Evolutionary conservation across 2,797 vertebrate species (phyloP).

Genomic region (Acrossocheilus wenchowensis): DNA sequence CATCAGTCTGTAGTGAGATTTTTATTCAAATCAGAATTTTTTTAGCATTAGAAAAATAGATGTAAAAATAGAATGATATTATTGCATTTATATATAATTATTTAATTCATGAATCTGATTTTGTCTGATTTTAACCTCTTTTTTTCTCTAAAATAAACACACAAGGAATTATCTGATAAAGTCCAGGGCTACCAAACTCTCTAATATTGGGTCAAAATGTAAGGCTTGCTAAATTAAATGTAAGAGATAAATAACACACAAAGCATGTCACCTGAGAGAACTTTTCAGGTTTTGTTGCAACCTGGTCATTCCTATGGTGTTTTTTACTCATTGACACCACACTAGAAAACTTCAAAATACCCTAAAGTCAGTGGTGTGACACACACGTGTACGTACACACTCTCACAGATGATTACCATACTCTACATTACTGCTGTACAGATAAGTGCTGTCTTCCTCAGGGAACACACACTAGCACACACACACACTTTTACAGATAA

Average conservation of each 20-base stretch:
- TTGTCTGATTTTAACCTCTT: not conserved
- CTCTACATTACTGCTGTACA: slow-evolving; percentile 74
- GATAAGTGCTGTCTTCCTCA: slow-evolving; percentile 73
- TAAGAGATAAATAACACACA: not conserved
- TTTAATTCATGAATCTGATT: not conserved
- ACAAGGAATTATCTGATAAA: not conserved
- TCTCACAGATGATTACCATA: slow-evolving; percentile 71
- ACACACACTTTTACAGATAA: slow-evolving; percentile 68
- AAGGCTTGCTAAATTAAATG: not conserved
- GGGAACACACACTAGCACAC: slow-evolving; percentile 58
- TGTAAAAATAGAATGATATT: not conserved
- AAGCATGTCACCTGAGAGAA: not conserved
- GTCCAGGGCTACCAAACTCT: not conserved
- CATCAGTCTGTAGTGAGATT: not conserved
- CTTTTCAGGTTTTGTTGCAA: not conserved
- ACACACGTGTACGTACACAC: slow-evolving; percentile 48
- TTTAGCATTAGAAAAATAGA: too few species aligned
- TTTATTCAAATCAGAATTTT: not conserved
- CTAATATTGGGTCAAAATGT: not conserved
- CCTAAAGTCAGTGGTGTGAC: slow-evolving; percentile 13
- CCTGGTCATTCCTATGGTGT: not conserved
- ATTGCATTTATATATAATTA: not conserved
- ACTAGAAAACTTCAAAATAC: slow-evolving; percentile 21
- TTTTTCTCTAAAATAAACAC: not conserved
- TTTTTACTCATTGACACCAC: not conserved